Evolutionary conservation across 2,888 invertebrate species (phyloP).

Genomic region (Lutraria lutraria): DNA sequence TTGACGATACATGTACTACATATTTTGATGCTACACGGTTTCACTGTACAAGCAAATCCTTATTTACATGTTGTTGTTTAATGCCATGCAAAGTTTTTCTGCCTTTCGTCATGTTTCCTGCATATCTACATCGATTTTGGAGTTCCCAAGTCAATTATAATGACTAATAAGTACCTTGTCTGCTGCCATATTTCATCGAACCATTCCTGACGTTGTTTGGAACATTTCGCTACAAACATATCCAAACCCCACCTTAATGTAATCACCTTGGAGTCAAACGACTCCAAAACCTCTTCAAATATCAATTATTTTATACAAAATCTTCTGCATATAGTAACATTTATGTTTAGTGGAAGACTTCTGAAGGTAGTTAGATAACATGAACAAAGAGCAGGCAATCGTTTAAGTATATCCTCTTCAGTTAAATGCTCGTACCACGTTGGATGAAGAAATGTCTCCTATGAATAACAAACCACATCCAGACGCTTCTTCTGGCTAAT

Average conservation of each 20-base stretch:
- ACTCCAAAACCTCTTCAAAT: neutral
- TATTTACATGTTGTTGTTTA: too few relatives aligned
- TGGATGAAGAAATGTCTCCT: neutral
- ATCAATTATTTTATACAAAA: neutral
- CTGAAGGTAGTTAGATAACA: neutral
- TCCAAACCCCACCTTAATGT: neutral
- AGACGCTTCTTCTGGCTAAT: constrained; percentile 13
- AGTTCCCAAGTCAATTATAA: too few relatives aligned
- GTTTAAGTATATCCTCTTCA: neutral
- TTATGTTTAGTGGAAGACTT: neutral
- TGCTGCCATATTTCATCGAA: too few relatives aligned
- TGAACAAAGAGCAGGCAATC: constrained; percentile 4
- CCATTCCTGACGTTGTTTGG: too few relatives aligned
- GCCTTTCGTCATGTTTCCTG: too few relatives aligned
- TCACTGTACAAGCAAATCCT: too few relatives aligned
- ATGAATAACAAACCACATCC: constrained; percentile 2
- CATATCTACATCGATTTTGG: too few relatives aligned
- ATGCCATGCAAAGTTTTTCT: too few relatives aligned
- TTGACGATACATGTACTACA: too few relatives aligned
- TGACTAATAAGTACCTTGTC: too few relatives aligned
- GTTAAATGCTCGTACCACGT: neutral
- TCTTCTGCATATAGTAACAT: neutral
- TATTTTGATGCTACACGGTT: too few relatives aligned
- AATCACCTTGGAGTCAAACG: neutral
- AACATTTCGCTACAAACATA: too few relatives aligned